phyloP scores from a whole-genome alignment of 1,140 invertebrate species.

The Euschistus heros region DNA sequence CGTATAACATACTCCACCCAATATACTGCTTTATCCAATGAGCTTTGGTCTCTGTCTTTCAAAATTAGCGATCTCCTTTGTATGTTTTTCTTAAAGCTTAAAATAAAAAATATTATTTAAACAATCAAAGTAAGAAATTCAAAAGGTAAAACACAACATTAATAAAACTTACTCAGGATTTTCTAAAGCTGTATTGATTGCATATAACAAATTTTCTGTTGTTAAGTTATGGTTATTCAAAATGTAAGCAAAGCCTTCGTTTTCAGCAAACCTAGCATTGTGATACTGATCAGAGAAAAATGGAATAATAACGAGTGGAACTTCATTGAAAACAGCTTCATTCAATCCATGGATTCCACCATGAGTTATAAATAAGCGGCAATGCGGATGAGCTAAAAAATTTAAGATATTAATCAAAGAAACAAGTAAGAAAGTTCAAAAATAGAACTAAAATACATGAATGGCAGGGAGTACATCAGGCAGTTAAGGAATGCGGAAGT shows the following conservation, averaged over 20 bases:
- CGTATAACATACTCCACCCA: constrained; percentile 48
- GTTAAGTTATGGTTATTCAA: constrained; percentile 24
- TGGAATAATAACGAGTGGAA: constrained; percentile 57
- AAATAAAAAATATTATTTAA: not conserved
- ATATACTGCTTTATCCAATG: constrained; percentile 45
- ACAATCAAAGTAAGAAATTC: too few relatives aligned
- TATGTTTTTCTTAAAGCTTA: constrained; percentile 15
- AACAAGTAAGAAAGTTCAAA: too few relatives aligned
- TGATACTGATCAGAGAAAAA: constrained; percentile 49
- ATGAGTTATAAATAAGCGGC: constrained; percentile 51
- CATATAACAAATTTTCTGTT: constrained; percentile 16
- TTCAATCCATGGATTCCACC: constrained; percentile 59
- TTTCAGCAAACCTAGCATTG: constrained; percentile 34
- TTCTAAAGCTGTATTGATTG: constrained; percentile 22
- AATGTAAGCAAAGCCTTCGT: constrained; percentile 28
- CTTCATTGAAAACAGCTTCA: constrained; percentile 57
- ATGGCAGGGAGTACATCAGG: too few relatives aligned
- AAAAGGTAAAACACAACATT: not conserved
- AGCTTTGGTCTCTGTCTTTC: constrained; percentile 42
- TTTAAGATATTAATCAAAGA: too few relatives aligned
- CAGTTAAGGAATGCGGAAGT: too few relatives aligned
- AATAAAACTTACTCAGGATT: not conserved
- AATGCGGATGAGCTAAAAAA: too few relatives aligned
- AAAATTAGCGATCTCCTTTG: constrained; percentile 32
- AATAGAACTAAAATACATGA: too few relatives aligned